Percentiles rank a stretch among this genome's conserved stretches.
phyloP scores from a whole-genome alignment of 2,113 vertebrate species.

The Eulemur macaco region DNA sequence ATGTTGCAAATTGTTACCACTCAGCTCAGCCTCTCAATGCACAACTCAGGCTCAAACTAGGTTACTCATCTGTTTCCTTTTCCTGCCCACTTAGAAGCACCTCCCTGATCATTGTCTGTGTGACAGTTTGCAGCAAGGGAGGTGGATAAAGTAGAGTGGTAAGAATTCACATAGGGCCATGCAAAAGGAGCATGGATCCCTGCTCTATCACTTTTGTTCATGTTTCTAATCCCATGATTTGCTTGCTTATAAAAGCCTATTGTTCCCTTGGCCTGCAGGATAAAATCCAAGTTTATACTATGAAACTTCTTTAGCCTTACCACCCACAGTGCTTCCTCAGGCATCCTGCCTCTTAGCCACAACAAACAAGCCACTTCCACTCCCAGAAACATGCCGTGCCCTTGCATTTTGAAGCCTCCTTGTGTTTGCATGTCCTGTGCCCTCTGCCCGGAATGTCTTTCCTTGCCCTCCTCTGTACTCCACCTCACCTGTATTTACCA shows the following conservation, averaged over 20 bases:
- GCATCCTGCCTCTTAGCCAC: neutral
- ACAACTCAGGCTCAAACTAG: neutral
- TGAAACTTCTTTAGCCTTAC: neutral
- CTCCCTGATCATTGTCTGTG: neutral
- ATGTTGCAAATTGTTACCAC: constrained; percentile 29
- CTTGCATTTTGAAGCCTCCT: neutral
- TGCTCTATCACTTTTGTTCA: neutral
- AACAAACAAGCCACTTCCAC: neutral
- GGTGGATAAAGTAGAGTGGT: neutral
- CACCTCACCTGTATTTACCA: neutral
- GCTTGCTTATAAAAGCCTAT: neutral
- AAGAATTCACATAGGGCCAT: neutral
- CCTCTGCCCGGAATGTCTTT: neutral
- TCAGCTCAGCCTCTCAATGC: neutral
- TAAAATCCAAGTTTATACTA: neutral
- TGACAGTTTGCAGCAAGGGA: neutral
- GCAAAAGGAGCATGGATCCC: neutral
- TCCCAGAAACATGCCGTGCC: neutral
- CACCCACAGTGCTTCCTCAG: neutral
- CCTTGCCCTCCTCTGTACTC: neutral
- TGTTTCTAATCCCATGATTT: neutral
- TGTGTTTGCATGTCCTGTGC: neutral
- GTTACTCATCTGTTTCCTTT: constrained; percentile 46
- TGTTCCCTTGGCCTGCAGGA: neutral
- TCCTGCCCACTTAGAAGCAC: neutral